Evolutionary conservation across 2,113 vertebrate species (phyloP), one percentile per base, ranked within the genome.

Genomic region (Columbina picui): DNA sequence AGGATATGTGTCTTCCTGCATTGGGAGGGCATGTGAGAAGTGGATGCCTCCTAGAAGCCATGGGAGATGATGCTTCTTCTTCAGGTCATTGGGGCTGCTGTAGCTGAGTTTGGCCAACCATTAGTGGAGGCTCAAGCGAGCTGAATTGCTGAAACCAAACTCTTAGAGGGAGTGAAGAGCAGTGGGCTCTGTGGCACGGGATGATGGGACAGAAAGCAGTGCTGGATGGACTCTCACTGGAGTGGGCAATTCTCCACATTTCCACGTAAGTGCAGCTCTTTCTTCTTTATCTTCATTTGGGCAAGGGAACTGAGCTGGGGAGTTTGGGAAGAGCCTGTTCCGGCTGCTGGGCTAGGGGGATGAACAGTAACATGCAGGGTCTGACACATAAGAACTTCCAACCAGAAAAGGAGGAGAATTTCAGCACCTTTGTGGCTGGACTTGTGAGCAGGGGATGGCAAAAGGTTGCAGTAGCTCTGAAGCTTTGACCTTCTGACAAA

Each of bases 311-410:
- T 47, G 56, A 68, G 34, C 17, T 43, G 49, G 9, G 22, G 17
- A 5, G 2, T 63, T 53, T 76, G 38, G n/a, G 67, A 90, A 84
- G 36, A 53, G 30, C 15, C 29, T 85, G 41, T n/a, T 77, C 32
- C 68, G 43, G 67, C 30, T 68, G 30, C 45, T 57, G 23, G 41
- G 52, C n/a, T 57, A 47, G 7, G 7, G 14, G 20, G 22, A 52
- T 16, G 32, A 79, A 23, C 22, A 77, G 43, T 23, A n/a, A 16
- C 56, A 67, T 61, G 43, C 22, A 47, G 22, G 9, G 20, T 84
- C 39, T 0, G 1, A 27, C 47, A 70, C 7, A 27, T 0, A 16
- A 29, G 41, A 80, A 68, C 17, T 38, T 38, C 32, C 32, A 55
- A 56, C 23, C n/a, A 55, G 43, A 73, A 87, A 74, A 84, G 8